Evolutionary conservation across 2,888 invertebrate species (phyloP), one percentile per base, ranked within the genome.

Genomic region (Metellina segmentata): DNA sequence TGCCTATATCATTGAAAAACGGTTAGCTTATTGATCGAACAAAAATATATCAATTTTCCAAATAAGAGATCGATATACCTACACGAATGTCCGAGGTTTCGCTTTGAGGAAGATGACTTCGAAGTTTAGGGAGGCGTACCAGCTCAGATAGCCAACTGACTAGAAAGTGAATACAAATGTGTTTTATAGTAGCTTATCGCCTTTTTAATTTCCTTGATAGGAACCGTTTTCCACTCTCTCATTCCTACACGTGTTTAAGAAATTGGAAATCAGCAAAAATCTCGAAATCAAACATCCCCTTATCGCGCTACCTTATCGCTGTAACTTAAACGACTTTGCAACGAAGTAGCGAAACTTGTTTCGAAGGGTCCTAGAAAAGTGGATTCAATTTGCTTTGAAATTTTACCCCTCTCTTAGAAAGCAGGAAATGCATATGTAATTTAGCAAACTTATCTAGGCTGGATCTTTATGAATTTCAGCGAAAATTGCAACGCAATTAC

Each of bases 201-300:
- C 2, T 52, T 78, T n/a, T 78, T 78, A 78, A 78, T 78, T 78
- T 61, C 61, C n/a, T 1, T 75, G 85, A 72, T 85, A 20, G 74
- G 74, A 19, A 51, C 72, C 71, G 74, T 11, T 83, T 85, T 85
- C 74, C 74, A 52, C 13, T 16, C 7, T 77, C 71, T 72, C 82
- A 82, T 53, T 72, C 61, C 74, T 53, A 7, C 74, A 85, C 85
- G 61, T 75, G 85, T 71, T 16, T 81, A 9, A 52, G 34, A 72
- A 52, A 51, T 19, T 52, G 13, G 71, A 34, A 79, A 34, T 53
- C 20, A 72, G 72, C 83, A 52, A 74, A 85, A 74, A 61, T 75
- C 61, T 48, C 71, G 61, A 85, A 85, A 75, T 61, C 52, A 53
- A 85, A 75, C 85, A 61, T 74, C 34, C 48, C 16, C 8, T 85